phyloP scores from a whole-genome alignment of 2,888 invertebrate species.

The Eupeodes luniger region DNA sequence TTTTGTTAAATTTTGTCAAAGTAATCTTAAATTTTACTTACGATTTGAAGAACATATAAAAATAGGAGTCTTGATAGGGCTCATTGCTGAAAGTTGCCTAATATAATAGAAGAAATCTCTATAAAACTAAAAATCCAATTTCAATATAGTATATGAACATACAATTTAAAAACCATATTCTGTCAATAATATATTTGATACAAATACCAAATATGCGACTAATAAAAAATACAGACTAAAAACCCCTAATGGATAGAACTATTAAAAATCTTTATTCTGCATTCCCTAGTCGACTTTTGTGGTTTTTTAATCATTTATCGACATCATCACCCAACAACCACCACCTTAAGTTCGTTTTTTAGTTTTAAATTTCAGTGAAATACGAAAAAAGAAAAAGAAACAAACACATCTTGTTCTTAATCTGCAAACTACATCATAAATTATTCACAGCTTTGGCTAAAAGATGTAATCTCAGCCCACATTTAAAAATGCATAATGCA shows the following conservation, averaged over 20 bases:
- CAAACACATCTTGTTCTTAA: conserved; percentile 21
- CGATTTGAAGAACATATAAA: no score
- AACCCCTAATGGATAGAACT: not conserved
- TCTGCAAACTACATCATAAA: conserved; percentile 62
- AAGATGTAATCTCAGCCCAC: conserved; percentile 65
- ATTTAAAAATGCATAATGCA: conserved; percentile 73
- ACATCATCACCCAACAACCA: conserved; percentile 22
- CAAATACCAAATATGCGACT: no score
- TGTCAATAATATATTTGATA: no score
- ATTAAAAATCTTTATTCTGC: not conserved
- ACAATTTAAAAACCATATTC: no score
- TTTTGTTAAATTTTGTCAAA: no score
- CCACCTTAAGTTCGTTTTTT: not conserved
- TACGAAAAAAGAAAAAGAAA: conserved; percentile 2
- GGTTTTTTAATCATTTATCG: not conserved
- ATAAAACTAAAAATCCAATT: no score
- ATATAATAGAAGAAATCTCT: no score
- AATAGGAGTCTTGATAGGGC: no score
- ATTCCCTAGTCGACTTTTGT: not conserved
- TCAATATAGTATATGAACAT: no score
- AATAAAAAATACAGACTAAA: no score
- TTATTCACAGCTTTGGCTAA: conserved; percentile 51
- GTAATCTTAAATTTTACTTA: no score
- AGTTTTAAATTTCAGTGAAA: conserved; percentile 27
- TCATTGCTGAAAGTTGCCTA: no score